Base-by-base conservation (phyloP, 2,888 invertebrate genomes). In the Bimastos eiseni region DNA sequence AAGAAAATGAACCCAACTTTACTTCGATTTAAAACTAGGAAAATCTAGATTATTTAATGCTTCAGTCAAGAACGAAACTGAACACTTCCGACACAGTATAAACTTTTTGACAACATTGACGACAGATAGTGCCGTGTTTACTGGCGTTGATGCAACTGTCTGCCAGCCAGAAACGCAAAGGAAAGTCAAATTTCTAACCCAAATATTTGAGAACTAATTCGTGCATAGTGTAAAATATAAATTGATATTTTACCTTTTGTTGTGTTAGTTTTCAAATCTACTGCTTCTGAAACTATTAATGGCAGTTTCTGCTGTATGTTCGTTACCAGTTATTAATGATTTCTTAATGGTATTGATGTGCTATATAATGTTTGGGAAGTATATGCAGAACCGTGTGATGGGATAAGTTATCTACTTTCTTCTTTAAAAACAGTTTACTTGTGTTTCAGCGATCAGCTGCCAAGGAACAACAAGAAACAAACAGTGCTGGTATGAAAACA, bases 401-500 rank as follows among this genome's bases (percentile, higher is more conserved):
- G 55, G n/a, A 70, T 8, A 70, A 70, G n/a, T 30, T 30, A n/a
- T 6, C 70, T n/a, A 70, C 8, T n/a, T 70, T n/a, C n/a, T 70
- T 70, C 70, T 70, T 70, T n/a, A 70, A 70, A 86, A 86, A 15
- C n/a, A 37, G 36, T 86, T 86, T 33, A 8, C 34, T 86, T 86
- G n/a, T 36, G 13, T 86, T 86, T 86, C 86, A 86, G 86, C 86
- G 86, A 86, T 86, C 86, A 8, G 30, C 70, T 86, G 34, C 86
- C 34, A 37, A 86, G 37, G 86, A 86, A 24, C 86, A 33, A 37
- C 86, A 34, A 86, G 86, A 86, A 86, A 17, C 34, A 15, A 86
- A 86, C n/a, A 86, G 37, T 86, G 34, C 86, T 86, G 86, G 86
- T 86, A 86, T 34, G 86, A 37, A 86, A 37, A 86, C 36, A 86